Conservation (phyloP, 2,113 vertebrate species). For the Anguilla japonica region DNA sequence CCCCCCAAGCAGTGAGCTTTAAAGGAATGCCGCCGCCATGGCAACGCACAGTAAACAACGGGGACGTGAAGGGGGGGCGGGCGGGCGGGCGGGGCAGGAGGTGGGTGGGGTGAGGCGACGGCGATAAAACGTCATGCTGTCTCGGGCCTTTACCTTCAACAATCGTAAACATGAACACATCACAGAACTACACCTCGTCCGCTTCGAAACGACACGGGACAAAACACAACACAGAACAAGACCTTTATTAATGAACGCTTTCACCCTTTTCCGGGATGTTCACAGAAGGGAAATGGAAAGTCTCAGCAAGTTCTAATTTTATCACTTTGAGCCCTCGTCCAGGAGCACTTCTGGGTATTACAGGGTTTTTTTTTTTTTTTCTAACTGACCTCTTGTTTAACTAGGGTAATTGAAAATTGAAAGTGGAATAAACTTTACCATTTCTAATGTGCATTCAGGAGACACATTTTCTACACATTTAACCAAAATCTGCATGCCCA, state of each 20-base stretch:
- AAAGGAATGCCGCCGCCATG: slow-evolving; percentile 60
- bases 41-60: slow-evolving; percentile 58
- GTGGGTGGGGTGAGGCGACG: slow-evolving; percentile 30
- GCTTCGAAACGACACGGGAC: slow-evolving; percentile 49
- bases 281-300: neutral
- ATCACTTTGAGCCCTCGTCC: neutral
- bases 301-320: slow-evolving; percentile 3
- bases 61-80: slow-evolving; percentile 49
- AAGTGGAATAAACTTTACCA: neutral
- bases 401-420: slow-evolving; percentile 30
- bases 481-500: neutral
- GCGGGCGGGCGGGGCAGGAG: slow-evolving; percentile 28
- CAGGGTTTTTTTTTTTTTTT: slow-evolving; percentile 4
- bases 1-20: slow-evolving; percentile 39
- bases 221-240: slow-evolving; percentile 43
- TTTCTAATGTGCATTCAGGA: neutral
- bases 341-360: neutral
- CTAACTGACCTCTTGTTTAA: slow-evolving; percentile 23
- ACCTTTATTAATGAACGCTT: slow-evolving; percentile 27
- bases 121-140: slow-evolving; percentile 39
- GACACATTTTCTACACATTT: neutral
- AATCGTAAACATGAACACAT: slow-evolving; percentile 56
- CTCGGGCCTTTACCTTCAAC: slow-evolving; percentile 57
- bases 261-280: neutral
- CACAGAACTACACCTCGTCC: slow-evolving; percentile 52